Conservation (phyloP, 2,113 vertebrate species). For the Megaceryle maxima region DNA sequence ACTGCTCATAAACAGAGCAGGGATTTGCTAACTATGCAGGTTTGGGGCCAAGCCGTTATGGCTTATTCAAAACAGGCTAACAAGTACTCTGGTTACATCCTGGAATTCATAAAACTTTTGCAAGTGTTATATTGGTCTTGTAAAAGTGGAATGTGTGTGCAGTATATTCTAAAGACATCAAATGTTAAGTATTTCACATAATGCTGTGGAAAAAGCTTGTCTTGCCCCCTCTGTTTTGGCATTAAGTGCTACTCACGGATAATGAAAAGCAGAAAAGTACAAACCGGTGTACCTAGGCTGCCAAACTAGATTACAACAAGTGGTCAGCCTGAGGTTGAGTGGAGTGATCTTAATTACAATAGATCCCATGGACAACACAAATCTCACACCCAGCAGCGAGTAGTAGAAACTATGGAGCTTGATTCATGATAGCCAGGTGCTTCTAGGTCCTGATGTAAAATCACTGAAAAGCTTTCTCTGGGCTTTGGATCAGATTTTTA, state of each 20-base stretch:
- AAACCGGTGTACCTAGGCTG: slow-evolving; percentile 48
- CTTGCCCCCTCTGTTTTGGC: slow-evolving; percentile 28
- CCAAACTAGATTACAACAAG: slow-evolving; percentile 57
- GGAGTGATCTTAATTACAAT: slow-evolving; percentile 21
- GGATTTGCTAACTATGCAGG: slow-evolving; percentile 72
- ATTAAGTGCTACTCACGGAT: slow-evolving; percentile 48
- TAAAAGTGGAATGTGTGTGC: slow-evolving; percentile 64
- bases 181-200: slow-evolving; percentile 68
- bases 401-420: background rate
- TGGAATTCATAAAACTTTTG: slow-evolving; percentile 75
- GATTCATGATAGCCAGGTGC: background rate
- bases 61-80: slow-evolving; percentile 72
- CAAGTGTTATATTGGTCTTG: slow-evolving; percentile 69
- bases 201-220: slow-evolving; percentile 60
- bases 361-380: slow-evolving; percentile 22
- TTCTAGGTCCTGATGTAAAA: background rate
- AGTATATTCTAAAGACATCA: slow-evolving; percentile 55
- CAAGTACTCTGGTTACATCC: slow-evolving; percentile 68
- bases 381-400: background rate
- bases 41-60: slow-evolving; percentile 53
- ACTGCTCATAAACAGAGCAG: slow-evolving; percentile 62
- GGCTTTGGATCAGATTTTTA: background rate
- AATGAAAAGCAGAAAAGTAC: slow-evolving; percentile 73
- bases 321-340: slow-evolving; percentile 45
- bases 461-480: background rate